phyloP scores from a whole-genome alignment of 2,113 vertebrate species.

The Larimichthys crocea region DNA sequence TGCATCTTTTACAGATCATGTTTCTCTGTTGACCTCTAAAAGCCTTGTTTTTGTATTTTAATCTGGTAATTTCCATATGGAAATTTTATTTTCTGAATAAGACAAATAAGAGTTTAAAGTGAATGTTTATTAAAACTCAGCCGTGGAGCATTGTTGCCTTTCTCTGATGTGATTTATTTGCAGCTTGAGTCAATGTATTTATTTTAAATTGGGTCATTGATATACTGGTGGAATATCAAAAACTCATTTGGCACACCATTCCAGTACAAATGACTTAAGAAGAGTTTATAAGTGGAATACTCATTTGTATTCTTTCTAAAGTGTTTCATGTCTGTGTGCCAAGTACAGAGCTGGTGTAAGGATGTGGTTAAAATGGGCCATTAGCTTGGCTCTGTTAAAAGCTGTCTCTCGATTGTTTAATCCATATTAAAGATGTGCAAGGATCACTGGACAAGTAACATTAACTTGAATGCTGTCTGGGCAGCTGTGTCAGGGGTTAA shows the following conservation, averaged over 20 bases:
- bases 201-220: background rate
- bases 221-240: background rate
- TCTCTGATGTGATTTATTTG: background rate
- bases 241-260: background rate
- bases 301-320: background rate
- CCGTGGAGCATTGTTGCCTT: background rate
- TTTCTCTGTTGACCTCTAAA: constrained; percentile 2
- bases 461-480: too few relatives aligned
- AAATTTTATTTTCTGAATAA: background rate
- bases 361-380: background rate
- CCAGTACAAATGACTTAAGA: background rate
- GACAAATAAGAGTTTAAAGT: background rate
- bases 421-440: too few relatives aligned
- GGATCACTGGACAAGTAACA: too few relatives aligned
- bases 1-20: background rate
- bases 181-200: too few relatives aligned
- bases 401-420: too few relatives aligned
- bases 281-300: background rate
- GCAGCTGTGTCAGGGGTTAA: too few relatives aligned
- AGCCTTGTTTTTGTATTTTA: background rate
- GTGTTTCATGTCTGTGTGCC: background rate
- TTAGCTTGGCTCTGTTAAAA: background rate
- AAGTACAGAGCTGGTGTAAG: background rate
- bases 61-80: background rate
- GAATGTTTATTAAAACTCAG: background rate